These are phyloP conservation scores for Antennarius striatus DNA, from an alignment of 2,113 vertebrate genomes.

Conservation along the genomic window DNA sequence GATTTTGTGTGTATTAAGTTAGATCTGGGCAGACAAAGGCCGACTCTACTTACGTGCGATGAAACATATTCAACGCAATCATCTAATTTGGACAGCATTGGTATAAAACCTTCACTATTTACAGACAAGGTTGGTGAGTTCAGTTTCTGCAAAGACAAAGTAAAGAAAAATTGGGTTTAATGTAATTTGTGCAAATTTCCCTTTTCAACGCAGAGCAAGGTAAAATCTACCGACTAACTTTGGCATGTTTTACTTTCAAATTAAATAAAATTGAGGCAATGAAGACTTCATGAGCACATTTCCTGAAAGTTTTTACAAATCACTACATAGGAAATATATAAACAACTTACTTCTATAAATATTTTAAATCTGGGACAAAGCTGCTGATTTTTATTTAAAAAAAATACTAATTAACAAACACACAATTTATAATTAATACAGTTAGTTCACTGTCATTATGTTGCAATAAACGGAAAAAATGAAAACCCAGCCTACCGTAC, in stretches of 20 bases:
- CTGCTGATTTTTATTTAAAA: neutral
- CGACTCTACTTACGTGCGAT: slow-evolving; percentile 87
- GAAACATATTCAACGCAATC: slow-evolving; percentile 97
- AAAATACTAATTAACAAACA: neutral
- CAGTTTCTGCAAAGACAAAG: slow-evolving; percentile 85
- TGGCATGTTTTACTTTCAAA: too few relatives aligned
- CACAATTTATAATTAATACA: neutral
- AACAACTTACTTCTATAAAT: too few relatives aligned
- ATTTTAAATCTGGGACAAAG: neutral
- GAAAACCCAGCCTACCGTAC: slow-evolving; percentile 83
- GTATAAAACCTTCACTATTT: slow-evolving; percentile 97
- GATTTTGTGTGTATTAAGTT: neutral
- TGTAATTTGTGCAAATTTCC: too few relatives aligned
- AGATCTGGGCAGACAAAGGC: neutral
- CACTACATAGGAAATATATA: too few relatives aligned
- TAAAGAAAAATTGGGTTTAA: neutral
- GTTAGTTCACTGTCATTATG: neutral
- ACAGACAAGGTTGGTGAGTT: slow-evolving; percentile 94
- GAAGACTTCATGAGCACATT: too few relatives aligned
- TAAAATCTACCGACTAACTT: too few relatives aligned
- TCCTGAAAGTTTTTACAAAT: too few relatives aligned
- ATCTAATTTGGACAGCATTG: slow-evolving; percentile 95
- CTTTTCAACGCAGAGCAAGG: too few relatives aligned
- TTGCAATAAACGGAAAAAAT: neutral
- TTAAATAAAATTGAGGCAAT: too few relatives aligned